phyloP scores from a whole-genome alignment of 2,888 invertebrate species.

The Lydus trimaculatus region DNA sequence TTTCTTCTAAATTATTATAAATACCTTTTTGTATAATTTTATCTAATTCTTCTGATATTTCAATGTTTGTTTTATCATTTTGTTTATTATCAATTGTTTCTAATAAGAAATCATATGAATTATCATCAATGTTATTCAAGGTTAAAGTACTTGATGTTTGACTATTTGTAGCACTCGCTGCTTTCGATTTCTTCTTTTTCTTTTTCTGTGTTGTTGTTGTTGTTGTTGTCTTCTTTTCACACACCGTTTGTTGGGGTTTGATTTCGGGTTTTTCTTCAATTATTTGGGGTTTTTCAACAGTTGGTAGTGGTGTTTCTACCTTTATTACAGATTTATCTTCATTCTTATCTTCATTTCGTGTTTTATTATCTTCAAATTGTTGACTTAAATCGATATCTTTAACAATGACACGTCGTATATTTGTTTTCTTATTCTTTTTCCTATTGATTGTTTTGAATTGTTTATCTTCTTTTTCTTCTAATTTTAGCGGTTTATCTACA shows the following conservation, averaged over 20 bases:
- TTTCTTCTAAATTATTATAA: conserved; percentile 56
- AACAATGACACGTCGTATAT: conserved; percentile 50
- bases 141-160: conserved; percentile 40
- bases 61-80: conserved; percentile 24
- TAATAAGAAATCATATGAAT: conserved; percentile 51
- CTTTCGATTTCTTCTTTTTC: conserved; percentile 42
- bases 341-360: conserved; percentile 35
- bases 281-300: conserved; percentile 23
- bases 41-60: conserved; percentile 57
- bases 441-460: conserved; percentile 22
- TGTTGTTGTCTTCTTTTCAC: conserved; percentile 17
- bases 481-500: conserved; percentile 15
- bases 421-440: conserved; percentile 41
- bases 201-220: conserved; percentile 39
- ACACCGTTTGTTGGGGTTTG: conserved; percentile 14
- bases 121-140: conserved; percentile 42
- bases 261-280: conserved; percentile 36
- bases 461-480: conserved; percentile 23
- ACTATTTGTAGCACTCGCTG: conserved; percentile 19
- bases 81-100: conserved; percentile 41
- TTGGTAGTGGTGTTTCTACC: conserved; percentile 6
- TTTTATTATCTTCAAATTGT: conserved; percentile 25
- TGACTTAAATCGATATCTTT: conserved; percentile 49
- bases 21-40: conserved; percentile 58
- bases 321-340: too few relatives aligned